Evolutionary conservation across 2,888 invertebrate species (phyloP).

Genomic region (Balanococcus diminutus): DNA sequence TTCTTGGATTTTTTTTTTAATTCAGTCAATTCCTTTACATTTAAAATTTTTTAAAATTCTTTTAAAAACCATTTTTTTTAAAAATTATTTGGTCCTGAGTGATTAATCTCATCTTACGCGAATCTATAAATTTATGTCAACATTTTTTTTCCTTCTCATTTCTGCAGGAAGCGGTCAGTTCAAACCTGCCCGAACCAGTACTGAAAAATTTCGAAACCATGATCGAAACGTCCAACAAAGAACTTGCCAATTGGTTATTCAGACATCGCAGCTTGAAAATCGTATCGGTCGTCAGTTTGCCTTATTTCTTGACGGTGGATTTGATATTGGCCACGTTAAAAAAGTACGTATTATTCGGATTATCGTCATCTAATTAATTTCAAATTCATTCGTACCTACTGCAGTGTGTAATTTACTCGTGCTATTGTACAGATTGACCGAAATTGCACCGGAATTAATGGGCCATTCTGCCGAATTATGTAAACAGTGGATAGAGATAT

Average conservation of each 20-base stretch:
- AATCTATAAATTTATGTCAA: too few relatives aligned
- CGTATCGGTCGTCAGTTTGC: conserved; percentile 79
- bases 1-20: too few relatives aligned
- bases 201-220: conserved; percentile 90
- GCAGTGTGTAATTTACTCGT: neutral
- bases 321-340: conserved; percentile 83
- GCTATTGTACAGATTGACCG: neutral
- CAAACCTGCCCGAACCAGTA: conserved; percentile 88
- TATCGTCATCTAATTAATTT: too few relatives aligned
- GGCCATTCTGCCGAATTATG: neutral
- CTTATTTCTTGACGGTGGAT: conserved; percentile 87
- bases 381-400: neutral
- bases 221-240: conserved; percentile 89
- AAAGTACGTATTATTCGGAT: conserved; percentile 76
- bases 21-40: too few relatives aligned
- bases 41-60: too few relatives aligned
- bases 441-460: conserved; percentile 15
- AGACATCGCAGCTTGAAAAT: conserved; percentile 81
- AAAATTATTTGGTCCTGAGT: too few relatives aligned
- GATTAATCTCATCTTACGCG: too few relatives aligned
- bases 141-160: too few relatives aligned
- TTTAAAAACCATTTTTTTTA: too few relatives aligned
- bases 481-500: neutral
- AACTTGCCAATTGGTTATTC: conserved; percentile 88
- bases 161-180: conserved; percentile 79